Percentiles rank a stretch among this genome's conserved stretches.
Conservation (phyloP, 1,140 invertebrate genomes). For the Megalopta genalis region DNA sequence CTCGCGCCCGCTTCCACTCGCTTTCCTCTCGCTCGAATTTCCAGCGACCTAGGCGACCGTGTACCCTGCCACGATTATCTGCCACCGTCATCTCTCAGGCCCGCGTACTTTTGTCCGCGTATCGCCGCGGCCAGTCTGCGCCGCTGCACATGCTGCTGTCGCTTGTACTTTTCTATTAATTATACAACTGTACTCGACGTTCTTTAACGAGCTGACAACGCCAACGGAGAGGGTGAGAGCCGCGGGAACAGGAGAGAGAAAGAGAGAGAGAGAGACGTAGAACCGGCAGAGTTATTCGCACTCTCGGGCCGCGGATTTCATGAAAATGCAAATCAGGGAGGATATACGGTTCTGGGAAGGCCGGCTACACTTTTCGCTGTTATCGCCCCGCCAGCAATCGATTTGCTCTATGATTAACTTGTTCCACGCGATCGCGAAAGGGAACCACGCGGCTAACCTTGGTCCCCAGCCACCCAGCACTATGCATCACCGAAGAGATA, state of each 20-base stretch:
- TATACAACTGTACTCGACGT: slow-evolving; percentile 55
- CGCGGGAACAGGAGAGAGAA: not conserved
- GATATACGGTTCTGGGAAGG: slow-evolving; percentile 13
- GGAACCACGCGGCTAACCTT: too few relatives aligned
- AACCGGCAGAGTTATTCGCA: slow-evolving; percentile 30
- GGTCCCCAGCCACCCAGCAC: too few relatives aligned
- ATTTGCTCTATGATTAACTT: too few relatives aligned
- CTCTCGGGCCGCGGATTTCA: slow-evolving; percentile 10
- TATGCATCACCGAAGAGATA: too few relatives aligned
- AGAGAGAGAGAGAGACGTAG: not conserved
- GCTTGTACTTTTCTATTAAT: slow-evolving; percentile 62
- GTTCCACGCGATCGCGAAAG: too few relatives aligned
- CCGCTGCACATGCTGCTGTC: slow-evolving; percentile 40
- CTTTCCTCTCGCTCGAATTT: slow-evolving; percentile 51
- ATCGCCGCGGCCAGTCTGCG: slow-evolving; percentile 30
- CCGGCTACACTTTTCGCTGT: not conserved
- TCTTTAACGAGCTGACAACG: slow-evolving; percentile 49
- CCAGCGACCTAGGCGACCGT: slow-evolving; percentile 58
- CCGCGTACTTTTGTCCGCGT: slow-evolving; percentile 52
- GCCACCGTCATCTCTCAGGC: slow-evolving; percentile 56
- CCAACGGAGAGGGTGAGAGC: not conserved
- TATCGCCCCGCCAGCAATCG: not conserved
- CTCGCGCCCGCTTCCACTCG: not conserved
- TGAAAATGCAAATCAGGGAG: slow-evolving; percentile 13
- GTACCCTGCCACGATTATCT: slow-evolving; percentile 63